phyloP scores from a whole-genome alignment of 1,140 invertebrate genomes.

The Euborellia annulipes region DNA sequence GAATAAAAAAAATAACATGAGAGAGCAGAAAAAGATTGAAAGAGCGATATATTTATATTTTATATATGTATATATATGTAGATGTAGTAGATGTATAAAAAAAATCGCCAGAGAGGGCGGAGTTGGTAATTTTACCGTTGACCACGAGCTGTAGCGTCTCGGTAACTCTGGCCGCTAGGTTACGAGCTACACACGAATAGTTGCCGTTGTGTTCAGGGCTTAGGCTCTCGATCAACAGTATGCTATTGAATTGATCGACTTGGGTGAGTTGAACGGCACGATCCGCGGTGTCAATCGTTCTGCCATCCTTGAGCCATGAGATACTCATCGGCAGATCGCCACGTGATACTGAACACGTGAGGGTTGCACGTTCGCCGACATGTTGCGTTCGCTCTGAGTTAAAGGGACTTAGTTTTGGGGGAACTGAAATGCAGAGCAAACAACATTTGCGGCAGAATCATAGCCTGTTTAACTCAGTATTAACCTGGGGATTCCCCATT shows the following conservation, averaged over 20 bases:
- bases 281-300: constrained; percentile 34
- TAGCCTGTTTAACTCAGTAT: no score
- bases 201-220: constrained; percentile 61
- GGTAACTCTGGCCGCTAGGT: constrained; percentile 52
- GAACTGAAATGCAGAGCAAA: constrained; percentile 45
- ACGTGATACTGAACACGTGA: constrained; percentile 61
- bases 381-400: constrained; percentile 52
- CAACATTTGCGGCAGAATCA: constrained; percentile 7
- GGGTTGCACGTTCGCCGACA: constrained; percentile 55
- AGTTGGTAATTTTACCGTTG: constrained; percentile 48
- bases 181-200: constrained; percentile 56
- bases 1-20: constrained; percentile 19
- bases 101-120: constrained; percentile 3
- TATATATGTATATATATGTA: constrained; percentile 9
- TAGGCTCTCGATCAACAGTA: constrained; percentile 60
- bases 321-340: constrained; percentile 61
- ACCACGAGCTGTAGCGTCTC: constrained; percentile 58
- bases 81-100: constrained; percentile 14
- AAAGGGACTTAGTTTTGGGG: constrained; percentile 64
- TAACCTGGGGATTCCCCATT: no score
- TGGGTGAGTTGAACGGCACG: constrained; percentile 43
- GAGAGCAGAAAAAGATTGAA: constrained; percentile 14
- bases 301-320: constrained; percentile 58
- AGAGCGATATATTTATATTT: constrained; percentile 3
- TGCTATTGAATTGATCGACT: constrained; percentile 60